phyloP scores from a whole-genome alignment of 2,888 invertebrate genomes.

The Scaptodrosophila latifasciaeformis region DNA sequence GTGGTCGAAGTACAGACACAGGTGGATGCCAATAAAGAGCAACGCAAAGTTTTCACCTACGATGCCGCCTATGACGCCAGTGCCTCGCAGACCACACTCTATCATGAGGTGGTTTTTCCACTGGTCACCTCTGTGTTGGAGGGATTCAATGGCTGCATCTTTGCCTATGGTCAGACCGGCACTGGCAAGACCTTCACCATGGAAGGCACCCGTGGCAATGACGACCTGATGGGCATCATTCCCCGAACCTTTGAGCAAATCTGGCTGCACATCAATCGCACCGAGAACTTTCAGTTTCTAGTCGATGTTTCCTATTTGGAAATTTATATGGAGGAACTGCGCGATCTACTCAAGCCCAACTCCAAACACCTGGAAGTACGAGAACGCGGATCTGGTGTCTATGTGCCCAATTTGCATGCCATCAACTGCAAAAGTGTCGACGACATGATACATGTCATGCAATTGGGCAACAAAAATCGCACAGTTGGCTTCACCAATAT shows the following conservation, averaged over 20 bases:
- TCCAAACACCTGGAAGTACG: slow-evolving; percentile 78
- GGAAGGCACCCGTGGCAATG: slow-evolving; percentile 81
- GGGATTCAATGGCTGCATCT: slow-evolving; percentile 99
- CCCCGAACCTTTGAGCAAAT: slow-evolving; percentile 98
- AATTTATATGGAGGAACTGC: slow-evolving; percentile 94
- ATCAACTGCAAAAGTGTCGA: slow-evolving; percentile 94
- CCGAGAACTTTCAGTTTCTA: slow-evolving; percentile 94
- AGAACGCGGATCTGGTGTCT: slow-evolving; percentile 89
- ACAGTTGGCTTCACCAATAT: slow-evolving; percentile 97
- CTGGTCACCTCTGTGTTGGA: slow-evolving; percentile 95
- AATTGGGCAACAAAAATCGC: slow-evolving; percentile 92
- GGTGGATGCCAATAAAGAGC: slow-evolving; percentile 79
- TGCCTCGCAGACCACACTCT: slow-evolving; percentile 92
- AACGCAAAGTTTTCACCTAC: slow-evolving; percentile 96
- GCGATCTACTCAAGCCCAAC: slow-evolving; percentile 82
- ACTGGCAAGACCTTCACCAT: slow-evolving; percentile 88
- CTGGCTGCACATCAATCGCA: slow-evolving; percentile 93
- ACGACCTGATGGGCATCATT: slow-evolving; percentile 88
- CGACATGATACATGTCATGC: slow-evolving; percentile 96
- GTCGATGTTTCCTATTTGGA: slow-evolving; percentile 98
- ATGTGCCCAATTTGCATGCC: slow-evolving; percentile 95
- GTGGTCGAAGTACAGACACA: slow-evolving; percentile 93
- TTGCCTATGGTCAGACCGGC: slow-evolving; percentile 99
- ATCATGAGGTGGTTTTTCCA: slow-evolving; percentile 96
- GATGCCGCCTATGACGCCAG: slow-evolving; percentile 95